phyloP scores from a whole-genome alignment of 2,113 vertebrate genomes.

The Odobenus rosmarus region DNA sequence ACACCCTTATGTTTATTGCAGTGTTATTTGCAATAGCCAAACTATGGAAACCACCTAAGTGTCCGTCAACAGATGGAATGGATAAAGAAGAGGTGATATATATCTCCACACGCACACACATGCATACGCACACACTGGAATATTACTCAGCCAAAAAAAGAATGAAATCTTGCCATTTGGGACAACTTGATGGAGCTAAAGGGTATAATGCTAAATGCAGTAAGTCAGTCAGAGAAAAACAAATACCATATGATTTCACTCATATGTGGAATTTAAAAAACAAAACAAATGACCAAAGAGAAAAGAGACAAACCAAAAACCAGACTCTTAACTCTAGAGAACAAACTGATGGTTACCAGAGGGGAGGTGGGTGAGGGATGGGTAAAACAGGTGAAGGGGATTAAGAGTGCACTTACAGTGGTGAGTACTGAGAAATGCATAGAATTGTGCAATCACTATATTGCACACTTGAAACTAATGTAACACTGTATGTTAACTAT shows the following conservation, averaged over 20 bases:
- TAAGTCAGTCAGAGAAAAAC: neutral
- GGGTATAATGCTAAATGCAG: neutral
- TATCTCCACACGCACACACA: neutral
- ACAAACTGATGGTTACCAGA: neutral
- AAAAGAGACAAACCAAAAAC: neutral
- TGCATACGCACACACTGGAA: neutral
- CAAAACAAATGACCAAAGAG: neutral
- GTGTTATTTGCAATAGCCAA: neutral
- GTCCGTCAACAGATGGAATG: neutral
- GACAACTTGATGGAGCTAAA: neutral
- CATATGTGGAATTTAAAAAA: neutral
- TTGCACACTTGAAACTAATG: neutral
- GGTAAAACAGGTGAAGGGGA: neutral
- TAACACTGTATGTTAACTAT: neutral
- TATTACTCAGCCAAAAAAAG: neutral
- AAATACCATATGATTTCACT: neutral
- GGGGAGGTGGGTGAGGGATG: neutral
- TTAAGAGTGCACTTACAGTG: neutral
- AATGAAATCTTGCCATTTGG: neutral
- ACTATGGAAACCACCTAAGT: neutral
- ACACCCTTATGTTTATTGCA: neutral
- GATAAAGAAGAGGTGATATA: neutral
- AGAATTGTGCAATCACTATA: neutral
- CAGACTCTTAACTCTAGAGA: neutral
- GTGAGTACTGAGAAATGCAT: neutral